Evolutionary conservation across 2,797 vertebrate genomes (phyloP).

Genomic region (Acanthurus leucopareius): DNA sequence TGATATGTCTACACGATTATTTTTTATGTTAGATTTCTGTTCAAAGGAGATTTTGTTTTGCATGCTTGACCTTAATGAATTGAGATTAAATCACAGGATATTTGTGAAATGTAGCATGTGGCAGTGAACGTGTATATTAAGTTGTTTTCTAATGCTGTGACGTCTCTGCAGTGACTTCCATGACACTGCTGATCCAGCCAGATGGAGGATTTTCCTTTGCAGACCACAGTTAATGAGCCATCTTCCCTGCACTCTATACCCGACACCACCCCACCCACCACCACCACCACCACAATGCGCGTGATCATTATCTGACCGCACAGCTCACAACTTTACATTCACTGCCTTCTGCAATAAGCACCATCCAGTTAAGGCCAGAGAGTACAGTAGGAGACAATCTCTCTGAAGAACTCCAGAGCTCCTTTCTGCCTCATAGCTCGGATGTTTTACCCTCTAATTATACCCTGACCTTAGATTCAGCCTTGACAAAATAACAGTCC

Average conservation of each 20-base stretch:
- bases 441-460: slow-evolving; percentile 51
- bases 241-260: slow-evolving; percentile 42
- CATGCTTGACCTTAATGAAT: neutral
- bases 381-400: slow-evolving; percentile 14
- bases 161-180: slow-evolving; percentile 29
- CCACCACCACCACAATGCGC: neutral
- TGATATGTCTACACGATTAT: neutral
- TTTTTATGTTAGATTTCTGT: neutral
- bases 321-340: slow-evolving; percentile 5
- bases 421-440: slow-evolving; percentile 15
- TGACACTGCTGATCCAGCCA: slow-evolving; percentile 27
- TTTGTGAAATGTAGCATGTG: neutral
- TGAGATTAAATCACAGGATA: neutral
- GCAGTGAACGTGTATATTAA: neutral
- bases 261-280: neutral
- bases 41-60: neutral
- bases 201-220: slow-evolving; percentile 40
- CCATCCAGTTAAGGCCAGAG: slow-evolving; percentile 2
- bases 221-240: slow-evolving; percentile 36
- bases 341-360: slow-evolving; percentile 12
- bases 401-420: slow-evolving; percentile 7
- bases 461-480: slow-evolving; percentile 19
- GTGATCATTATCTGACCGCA: slow-evolving; percentile 23
- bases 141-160: slow-evolving; percentile 3
- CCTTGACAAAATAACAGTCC: slow-evolving; percentile 29